These are phyloP conservation scores for Pseudorectes ferrugineus DNA, from an alignment of 2,113 vertebrate genomes.

Conservation along the genomic window DNA sequence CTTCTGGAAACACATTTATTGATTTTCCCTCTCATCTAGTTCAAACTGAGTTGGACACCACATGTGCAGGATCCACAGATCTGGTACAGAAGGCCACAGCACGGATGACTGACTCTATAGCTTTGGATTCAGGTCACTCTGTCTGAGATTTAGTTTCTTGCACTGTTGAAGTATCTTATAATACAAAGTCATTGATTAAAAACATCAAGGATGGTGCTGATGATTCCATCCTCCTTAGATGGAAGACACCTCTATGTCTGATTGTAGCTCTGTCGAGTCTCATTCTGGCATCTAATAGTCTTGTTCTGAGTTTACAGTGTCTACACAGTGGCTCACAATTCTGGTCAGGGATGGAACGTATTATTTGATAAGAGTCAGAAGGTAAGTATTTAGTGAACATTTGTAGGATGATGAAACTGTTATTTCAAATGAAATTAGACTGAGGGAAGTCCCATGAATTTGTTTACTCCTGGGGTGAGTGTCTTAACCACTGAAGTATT, in stretches of 20 bases:
- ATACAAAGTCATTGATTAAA: neutral
- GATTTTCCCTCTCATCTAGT: neutral
- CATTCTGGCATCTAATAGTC: neutral
- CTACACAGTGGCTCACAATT: neutral
- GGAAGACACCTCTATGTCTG: neutral
- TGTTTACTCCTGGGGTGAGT: neutral
- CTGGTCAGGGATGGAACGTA: neutral
- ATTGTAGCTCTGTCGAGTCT: neutral
- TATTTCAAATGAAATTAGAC: neutral
- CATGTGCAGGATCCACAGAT: neutral
- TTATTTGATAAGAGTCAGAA: neutral
- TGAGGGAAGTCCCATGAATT: neutral
- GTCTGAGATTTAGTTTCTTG: neutral
- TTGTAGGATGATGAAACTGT: neutral
- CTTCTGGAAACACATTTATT: neutral
- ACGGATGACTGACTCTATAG: neutral
- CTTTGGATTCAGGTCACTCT: neutral
- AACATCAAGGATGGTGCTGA: neutral
- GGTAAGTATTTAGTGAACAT: neutral
- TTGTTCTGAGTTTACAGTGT: neutral
- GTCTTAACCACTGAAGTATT: neutral
- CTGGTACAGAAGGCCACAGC: neutral
- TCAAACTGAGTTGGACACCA: neutral
- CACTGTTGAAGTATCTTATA: neutral
- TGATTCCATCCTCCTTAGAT: neutral